A percentile compares a stretch with the other conserved stretches of the same genome.
phyloP scores from a whole-genome alignment of 2,113 vertebrate genomes.

The Oreochromis niloticus region DNA sequence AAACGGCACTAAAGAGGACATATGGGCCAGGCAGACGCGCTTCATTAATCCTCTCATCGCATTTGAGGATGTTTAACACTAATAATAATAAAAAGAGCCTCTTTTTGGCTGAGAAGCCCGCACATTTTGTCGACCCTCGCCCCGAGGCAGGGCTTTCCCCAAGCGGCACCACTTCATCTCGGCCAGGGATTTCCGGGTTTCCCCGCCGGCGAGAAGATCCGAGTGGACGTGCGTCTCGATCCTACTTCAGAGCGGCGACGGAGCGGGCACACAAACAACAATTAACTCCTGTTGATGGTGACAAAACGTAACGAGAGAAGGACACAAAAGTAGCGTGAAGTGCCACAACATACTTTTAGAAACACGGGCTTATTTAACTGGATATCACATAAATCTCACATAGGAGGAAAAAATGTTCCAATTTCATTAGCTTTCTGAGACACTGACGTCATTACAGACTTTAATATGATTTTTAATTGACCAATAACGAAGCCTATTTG shows the following conservation, averaged over 20 bases:
- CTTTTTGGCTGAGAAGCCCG: neutral
- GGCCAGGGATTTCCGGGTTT: neutral
- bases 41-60: slow-evolving; percentile 58
- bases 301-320: neutral
- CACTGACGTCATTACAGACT: neutral
- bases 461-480: neutral
- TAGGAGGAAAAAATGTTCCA: accelerated
- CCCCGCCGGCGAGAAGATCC: neutral
- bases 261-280: neutral
- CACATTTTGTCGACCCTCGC: neutral
- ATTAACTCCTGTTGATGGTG: neutral
- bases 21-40: slow-evolving; percentile 61
- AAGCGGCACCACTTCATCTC: neutral
- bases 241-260: neutral
- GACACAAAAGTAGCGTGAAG: neutral
- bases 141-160: slow-evolving; percentile 26
- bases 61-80: slow-evolving; percentile 54
- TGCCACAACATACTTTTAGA: neutral
- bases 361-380: accelerated
- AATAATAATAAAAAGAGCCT: slow-evolving; percentile 22
- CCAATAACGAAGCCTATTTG: neutral
- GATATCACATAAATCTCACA: neutral
- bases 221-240: neutral
- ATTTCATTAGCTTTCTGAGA: neutral
- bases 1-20: slow-evolving; percentile 48